These are phyloP conservation scores for Cancer borealis DNA, from an alignment of 2,888 invertebrate genomes.

Conservation along the genomic window DNA sequence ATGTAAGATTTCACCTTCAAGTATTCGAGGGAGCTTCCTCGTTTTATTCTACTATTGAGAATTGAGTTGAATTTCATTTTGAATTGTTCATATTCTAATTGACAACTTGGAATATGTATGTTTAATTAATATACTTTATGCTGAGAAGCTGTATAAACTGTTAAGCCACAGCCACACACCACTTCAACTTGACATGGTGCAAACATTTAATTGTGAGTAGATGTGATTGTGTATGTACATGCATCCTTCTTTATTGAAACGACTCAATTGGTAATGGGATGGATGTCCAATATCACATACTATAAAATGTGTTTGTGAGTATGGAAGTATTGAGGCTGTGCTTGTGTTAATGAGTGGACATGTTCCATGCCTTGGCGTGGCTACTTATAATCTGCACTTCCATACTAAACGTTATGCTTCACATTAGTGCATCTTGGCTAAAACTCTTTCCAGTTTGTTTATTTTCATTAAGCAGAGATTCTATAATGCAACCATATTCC, in stretches of 20 bases:
- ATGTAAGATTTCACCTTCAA: constrained; percentile 21
- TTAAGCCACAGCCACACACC: constrained; percentile 12
- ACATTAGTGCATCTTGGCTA: not conserved
- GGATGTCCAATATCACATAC: not conserved
- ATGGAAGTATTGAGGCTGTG: not conserved
- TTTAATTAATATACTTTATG: not conserved
- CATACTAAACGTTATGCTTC: not conserved
- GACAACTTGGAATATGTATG: not conserved
- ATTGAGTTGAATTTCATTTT: not conserved
- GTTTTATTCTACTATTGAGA: not conserved
- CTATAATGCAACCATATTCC: not conserved
- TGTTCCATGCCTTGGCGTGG: not conserved
- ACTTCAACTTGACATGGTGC: not conserved
- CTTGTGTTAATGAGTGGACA: no score
- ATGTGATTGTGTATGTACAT: not conserved
- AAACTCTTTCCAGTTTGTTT: not conserved
- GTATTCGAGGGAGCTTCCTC: constrained; percentile 29
- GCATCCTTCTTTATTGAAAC: not conserved
- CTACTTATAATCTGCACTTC: not conserved
- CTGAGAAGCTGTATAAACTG: constrained; percentile 2
- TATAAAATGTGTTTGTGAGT: not conserved
- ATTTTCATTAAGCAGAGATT: not conserved
- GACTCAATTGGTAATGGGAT: not conserved
- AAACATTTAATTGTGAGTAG: not conserved
- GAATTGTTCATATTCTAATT: not conserved